Conservation (phyloP, 2,888 invertebrate genomes). For the Tenthredo livida region DNA sequence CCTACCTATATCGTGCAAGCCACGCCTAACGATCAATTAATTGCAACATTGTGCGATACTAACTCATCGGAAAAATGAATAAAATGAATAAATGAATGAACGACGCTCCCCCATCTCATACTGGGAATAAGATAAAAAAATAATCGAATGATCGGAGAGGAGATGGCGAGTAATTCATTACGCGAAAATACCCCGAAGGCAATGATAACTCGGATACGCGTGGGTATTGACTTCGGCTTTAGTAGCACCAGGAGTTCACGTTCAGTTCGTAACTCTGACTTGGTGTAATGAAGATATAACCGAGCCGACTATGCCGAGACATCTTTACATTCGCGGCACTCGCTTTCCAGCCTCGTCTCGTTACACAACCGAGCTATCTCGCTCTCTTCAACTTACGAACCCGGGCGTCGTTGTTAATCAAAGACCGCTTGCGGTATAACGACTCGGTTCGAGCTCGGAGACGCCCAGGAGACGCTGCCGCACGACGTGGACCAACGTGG, state of each 20-base stretch:
- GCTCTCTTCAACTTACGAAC: constrained; percentile 25
- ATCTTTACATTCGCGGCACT: constrained; percentile 72
- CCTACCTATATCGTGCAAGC: neutral
- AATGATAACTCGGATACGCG: constrained; percentile 72
- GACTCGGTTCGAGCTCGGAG: constrained; percentile 48
- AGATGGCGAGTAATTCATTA: constrained; percentile 69
- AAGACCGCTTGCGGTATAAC: constrained; percentile 62
- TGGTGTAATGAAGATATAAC: constrained; percentile 77
- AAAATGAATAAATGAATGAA: neutral
- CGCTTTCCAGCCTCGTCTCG: constrained; percentile 27
- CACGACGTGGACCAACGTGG: constrained; percentile 29
- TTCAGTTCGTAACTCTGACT: constrained; percentile 74
- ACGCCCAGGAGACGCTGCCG: constrained; percentile 31
- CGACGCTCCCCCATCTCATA: neutral
- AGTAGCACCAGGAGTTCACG: constrained; percentile 60
- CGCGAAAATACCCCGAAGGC: constrained; percentile 69
- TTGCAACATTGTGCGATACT: too few relatives aligned
- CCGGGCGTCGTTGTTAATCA: constrained; percentile 72
- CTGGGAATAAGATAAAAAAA: neutral
- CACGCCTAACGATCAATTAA: neutral
- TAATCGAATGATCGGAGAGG: neutral
- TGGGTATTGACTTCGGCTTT: constrained; percentile 44
- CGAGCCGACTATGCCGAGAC: constrained; percentile 72
- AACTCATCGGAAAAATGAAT: neutral
- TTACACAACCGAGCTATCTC: constrained; percentile 11